Conservation (phyloP, 2,797 vertebrate species). For the Prionace glauca region DNA sequence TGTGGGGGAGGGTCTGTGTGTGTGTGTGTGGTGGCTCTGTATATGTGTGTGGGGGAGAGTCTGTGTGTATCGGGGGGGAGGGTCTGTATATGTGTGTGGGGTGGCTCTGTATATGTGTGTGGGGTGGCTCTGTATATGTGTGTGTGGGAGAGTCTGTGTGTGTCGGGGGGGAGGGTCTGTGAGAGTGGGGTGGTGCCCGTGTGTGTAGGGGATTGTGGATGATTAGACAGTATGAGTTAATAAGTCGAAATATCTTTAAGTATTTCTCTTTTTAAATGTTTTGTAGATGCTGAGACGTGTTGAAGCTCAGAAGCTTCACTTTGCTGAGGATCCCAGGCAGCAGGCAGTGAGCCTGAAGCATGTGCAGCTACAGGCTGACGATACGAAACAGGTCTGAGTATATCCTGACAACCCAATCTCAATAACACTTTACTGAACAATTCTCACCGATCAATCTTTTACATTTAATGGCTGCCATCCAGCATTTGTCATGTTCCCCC, state of each 20-base stretch:
- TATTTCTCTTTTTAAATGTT: neutral
- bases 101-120: too few species aligned
- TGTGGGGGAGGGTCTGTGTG: too few species aligned
- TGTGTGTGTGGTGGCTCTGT: neutral
- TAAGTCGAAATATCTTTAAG: neutral
- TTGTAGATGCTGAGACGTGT: conserved; percentile 41
- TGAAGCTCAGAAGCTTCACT: conserved; percentile 41
- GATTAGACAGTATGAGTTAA: neutral
- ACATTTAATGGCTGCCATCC: neutral
- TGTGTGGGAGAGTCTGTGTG: neutral
- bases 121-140: too few species aligned
- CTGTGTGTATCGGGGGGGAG: too few species aligned
- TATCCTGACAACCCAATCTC: neutral
- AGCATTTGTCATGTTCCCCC: neutral
- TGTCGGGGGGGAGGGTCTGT: neutral
- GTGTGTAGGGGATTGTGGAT: neutral
- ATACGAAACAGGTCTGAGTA: conserved; percentile 40
- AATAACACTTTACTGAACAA: neutral
- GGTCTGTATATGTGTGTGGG: neutral
- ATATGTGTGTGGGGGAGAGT: neutral
- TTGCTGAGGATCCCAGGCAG: conserved; percentile 40
- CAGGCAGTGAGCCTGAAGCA: conserved; percentile 39
- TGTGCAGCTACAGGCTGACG: conserved; percentile 41
- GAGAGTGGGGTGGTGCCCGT: too few species aligned
- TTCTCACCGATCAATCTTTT: neutral